These are phyloP conservation scores for Podotricha telesiphe DNA, from an alignment of 2,888 invertebrate genomes.

Conservation along the genomic window DNA sequence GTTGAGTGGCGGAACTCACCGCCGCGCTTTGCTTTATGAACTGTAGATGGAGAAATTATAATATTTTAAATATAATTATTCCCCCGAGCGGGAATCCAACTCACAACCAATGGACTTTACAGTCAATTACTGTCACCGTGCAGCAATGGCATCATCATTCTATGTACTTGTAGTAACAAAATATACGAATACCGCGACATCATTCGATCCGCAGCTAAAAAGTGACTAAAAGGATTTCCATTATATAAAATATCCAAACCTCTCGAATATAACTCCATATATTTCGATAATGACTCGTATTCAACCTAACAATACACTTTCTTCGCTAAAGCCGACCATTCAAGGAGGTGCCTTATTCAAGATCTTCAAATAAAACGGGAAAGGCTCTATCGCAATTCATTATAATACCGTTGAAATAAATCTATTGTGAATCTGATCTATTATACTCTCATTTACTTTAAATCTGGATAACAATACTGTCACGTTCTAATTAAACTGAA, in stretches of 20 bases:
- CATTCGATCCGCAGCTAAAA: constrained; percentile 1
- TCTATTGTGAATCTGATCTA: constrained; percentile 65
- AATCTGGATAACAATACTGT: constrained; percentile 48
- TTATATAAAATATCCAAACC: constrained; percentile 20
- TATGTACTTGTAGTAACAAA: neutral
- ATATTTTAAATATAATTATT: too few species aligned
- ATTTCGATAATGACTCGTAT: constrained; percentile 64
- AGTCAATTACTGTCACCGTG: too few species aligned
- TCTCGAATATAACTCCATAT: constrained; percentile 49
- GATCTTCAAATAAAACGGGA: constrained; percentile 59
- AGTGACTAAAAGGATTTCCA: constrained; percentile 21
- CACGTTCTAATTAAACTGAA: constrained; percentile 33
- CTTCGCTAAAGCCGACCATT: constrained; percentile 67
- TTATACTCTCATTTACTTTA: constrained; percentile 70
- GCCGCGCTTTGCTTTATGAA: too few species aligned
- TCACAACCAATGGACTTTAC: too few species aligned
- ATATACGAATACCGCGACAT: neutral
- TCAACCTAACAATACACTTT: constrained; percentile 69
- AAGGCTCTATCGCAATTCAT: constrained; percentile 74
- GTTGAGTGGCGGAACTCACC: too few species aligned
- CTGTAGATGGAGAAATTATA: too few species aligned
- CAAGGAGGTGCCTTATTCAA: constrained; percentile 69
- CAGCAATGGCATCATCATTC: too few species aligned
- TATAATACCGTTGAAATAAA: constrained; percentile 72
- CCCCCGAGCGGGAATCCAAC: too few species aligned